Conservation (phyloP, 2,113 vertebrate species). For the Aptenodytes patagonicus region DNA sequence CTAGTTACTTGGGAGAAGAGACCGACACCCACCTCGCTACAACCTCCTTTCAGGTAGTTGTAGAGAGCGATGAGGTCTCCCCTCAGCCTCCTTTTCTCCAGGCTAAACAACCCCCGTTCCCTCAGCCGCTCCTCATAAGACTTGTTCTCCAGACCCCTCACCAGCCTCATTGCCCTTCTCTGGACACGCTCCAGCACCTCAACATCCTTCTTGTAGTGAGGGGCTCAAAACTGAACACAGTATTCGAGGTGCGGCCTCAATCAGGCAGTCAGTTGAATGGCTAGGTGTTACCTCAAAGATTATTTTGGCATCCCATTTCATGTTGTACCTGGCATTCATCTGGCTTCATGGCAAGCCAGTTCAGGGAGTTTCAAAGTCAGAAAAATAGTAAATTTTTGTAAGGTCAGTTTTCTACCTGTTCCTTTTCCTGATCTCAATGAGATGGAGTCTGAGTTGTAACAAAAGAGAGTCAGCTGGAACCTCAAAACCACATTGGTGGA, state of each 20-base stretch:
- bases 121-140: too few relatives aligned
- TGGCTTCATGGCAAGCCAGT: background rate
- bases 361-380: background rate
- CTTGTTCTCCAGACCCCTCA: too few relatives aligned
- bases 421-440: background rate
- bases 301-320: background rate
- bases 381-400: background rate
- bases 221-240: too few relatives aligned
- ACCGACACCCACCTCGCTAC: too few relatives aligned
- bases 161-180: too few relatives aligned
- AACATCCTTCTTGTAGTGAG: too few relatives aligned
- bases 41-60: too few relatives aligned
- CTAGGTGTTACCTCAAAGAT: background rate
- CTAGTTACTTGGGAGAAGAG: too few relatives aligned
- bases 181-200: too few relatives aligned
- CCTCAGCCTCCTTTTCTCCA: too few relatives aligned
- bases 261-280: background rate
- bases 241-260: background rate
- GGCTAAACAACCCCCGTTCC: too few relatives aligned
- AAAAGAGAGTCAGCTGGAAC: background rate
- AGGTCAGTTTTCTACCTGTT: background rate
- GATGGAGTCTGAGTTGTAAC: background rate
- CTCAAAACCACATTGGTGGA: fast-evolving
- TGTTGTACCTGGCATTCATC: background rate
- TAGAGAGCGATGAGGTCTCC: too few relatives aligned